phyloP scores from a whole-genome alignment of 2,113 vertebrate genomes.

The Romanogobio albipinnatus region DNA sequence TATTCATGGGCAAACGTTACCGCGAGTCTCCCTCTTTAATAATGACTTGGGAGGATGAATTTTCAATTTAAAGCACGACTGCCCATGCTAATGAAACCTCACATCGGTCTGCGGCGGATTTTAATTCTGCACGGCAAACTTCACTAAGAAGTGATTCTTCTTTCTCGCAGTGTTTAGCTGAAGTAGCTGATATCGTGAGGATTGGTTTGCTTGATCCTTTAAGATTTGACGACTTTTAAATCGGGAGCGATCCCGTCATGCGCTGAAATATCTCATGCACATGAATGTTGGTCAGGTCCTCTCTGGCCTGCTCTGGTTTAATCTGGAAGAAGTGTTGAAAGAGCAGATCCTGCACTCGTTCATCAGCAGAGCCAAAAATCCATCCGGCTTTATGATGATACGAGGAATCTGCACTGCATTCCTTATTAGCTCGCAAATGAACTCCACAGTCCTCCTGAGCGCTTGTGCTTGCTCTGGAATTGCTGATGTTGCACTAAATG shows the following conservation, averaged over 20 bases:
- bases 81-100: not conserved
- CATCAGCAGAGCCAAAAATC: not conserved
- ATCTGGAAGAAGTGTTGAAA: not conserved
- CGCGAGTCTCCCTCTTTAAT: not conserved
- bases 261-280: not conserved
- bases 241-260: not conserved
- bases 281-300: not conserved
- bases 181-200: not conserved
- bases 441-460: not conserved
- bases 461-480: not conserved
- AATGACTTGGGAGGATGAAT: slow-evolving; percentile 16
- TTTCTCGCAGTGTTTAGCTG: not conserved
- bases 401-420: slow-evolving; percentile 3
- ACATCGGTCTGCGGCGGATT: not conserved
- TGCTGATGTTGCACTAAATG: not conserved
- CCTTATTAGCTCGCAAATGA: slow-evolving; percentile 23
- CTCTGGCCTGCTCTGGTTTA: not conserved
- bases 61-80: slow-evolving; percentile 27
- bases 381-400: slow-evolving; percentile 15
- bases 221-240: not conserved
- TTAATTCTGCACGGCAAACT: not conserved
- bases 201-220: not conserved
- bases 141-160: not conserved
- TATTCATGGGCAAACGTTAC: slow-evolving; percentile 11
- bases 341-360: not conserved